phyloP scores from a whole-genome alignment of 2,888 invertebrate genomes.

The Antitype chi region DNA sequence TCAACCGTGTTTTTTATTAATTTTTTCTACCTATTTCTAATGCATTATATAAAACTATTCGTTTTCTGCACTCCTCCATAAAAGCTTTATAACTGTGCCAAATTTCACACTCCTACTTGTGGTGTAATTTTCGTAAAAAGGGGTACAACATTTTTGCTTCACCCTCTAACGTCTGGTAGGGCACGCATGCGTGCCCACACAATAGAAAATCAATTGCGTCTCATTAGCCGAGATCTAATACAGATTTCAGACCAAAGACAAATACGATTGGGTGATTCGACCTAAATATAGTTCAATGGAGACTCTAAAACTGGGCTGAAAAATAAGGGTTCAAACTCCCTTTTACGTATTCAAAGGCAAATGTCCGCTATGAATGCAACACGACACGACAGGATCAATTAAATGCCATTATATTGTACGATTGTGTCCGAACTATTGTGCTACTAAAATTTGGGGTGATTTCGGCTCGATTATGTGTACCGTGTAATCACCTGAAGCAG shows the following conservation, averaged over 20 bases:
- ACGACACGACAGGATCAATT: slow-evolving; percentile 72
- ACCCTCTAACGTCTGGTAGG: no score
- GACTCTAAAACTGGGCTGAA: slow-evolving; percentile 17
- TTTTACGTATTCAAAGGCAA: slow-evolving; percentile 60
- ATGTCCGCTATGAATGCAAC: slow-evolving; percentile 72
- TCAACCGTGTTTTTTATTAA: no score
- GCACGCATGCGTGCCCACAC: no score
- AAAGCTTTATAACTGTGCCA: no score
- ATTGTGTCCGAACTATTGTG: slow-evolving; percentile 76
- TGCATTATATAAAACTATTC: no score
- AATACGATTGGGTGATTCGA: neutral
- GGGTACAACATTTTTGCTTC: no score
- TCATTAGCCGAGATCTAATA: no score
- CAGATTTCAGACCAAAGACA: neutral
- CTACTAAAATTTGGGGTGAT: slow-evolving; percentile 70
- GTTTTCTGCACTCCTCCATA: no score
- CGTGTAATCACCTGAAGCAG: slow-evolving; percentile 75
- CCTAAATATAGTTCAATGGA: slow-evolving; percentile 5
- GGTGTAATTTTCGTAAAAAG: no score
- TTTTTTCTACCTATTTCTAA: no score
- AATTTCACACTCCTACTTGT: no score
- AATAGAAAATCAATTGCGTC: no score
- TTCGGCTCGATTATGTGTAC: slow-evolving; percentile 73
- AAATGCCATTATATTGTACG: slow-evolving; percentile 76
- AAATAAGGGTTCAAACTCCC: slow-evolving; percentile 43